Evolutionary conservation across 1,140 invertebrate genomes (phyloP).

Genomic region (Dolichoris vasculosae): DNA sequence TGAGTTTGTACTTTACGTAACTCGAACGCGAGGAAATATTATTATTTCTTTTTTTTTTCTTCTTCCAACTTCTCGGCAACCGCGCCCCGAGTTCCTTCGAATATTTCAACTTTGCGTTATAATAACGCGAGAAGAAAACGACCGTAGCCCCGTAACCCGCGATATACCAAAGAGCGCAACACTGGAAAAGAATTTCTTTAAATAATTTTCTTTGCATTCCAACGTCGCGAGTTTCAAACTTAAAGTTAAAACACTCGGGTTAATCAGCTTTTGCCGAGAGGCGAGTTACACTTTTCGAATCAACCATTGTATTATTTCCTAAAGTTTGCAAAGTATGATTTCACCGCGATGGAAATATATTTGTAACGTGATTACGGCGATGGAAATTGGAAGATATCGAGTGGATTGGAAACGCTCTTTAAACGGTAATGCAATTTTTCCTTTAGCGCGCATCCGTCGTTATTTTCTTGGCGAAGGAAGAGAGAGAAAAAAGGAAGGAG

Average conservation of each 20-base stretch:
- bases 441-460: too few relatives aligned
- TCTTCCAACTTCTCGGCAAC: background rate
- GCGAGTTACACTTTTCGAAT: constrained; percentile 21
- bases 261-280: constrained; percentile 9
- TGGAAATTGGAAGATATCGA: background rate
- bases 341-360: background rate
- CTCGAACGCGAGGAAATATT: background rate
- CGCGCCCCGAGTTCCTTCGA: background rate
- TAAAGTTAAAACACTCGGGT: constrained; percentile 8
- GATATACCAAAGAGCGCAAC: background rate
- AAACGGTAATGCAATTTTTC: background rate
- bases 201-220: constrained; percentile 21
- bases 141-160: background rate
- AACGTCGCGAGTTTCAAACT: background rate
- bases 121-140: background rate
- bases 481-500: too few relatives aligned
- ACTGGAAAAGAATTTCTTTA: background rate
- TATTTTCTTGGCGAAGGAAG: too few relatives aligned
- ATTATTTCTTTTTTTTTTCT: background rate
- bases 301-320: constrained; percentile 1
- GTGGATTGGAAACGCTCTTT: background rate
- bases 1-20: background rate
- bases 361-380: background rate
- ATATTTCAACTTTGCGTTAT: background rate
- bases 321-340: constrained; percentile 9